Evolutionary conservation across 1,140 invertebrate species (phyloP).

Genomic region (Drosophila pseudoananassae): DNA sequence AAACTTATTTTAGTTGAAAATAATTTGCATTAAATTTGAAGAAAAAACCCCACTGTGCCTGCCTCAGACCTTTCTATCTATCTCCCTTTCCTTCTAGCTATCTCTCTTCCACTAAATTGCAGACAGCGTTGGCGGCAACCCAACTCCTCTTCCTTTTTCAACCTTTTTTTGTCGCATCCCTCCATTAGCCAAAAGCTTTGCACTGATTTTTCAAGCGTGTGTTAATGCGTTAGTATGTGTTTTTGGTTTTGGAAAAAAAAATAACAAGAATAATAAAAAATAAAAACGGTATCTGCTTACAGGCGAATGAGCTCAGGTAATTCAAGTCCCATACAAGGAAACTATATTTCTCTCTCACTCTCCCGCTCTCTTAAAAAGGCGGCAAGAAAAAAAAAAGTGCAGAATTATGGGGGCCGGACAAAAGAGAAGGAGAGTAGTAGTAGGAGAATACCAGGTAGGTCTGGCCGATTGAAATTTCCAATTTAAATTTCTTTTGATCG

Average conservation of each 20-base stretch:
- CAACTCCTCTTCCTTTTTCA: slow-evolving; percentile 5
- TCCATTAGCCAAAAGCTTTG: slow-evolving; percentile 41
- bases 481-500: slow-evolving; percentile 65
- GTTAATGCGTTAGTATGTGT: slow-evolving; percentile 20
- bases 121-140: slow-evolving; percentile 38
- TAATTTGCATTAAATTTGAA: no score
- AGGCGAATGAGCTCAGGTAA: slow-evolving; percentile 71
- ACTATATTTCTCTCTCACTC: slow-evolving; percentile 61
- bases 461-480: slow-evolving; percentile 56
- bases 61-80: slow-evolving; percentile 11
- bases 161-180: slow-evolving; percentile 1
- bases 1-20: no score
- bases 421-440: slow-evolving; percentile 20
- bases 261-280: slow-evolving; percentile 6
- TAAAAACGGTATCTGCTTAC: slow-evolving; percentile 76
- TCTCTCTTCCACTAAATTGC: slow-evolving; percentile 28
- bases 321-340: slow-evolving; percentile 70
- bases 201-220: slow-evolving; percentile 35
- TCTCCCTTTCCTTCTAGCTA: slow-evolving; percentile 8
- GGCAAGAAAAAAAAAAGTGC: slow-evolving; percentile 14
- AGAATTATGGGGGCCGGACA: slow-evolving; percentile 68
- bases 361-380: neutral
- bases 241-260: slow-evolving; percentile 17
- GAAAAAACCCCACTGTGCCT: slow-evolving; percentile 6
- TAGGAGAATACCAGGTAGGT: slow-evolving; percentile 57